A percentile compares a stretch with the other conserved stretches of the same genome.
These are phyloP conservation scores for Atta texana DNA, from an alignment of 1,140 invertebrate genomes.

Conservation along the genomic window DNA sequence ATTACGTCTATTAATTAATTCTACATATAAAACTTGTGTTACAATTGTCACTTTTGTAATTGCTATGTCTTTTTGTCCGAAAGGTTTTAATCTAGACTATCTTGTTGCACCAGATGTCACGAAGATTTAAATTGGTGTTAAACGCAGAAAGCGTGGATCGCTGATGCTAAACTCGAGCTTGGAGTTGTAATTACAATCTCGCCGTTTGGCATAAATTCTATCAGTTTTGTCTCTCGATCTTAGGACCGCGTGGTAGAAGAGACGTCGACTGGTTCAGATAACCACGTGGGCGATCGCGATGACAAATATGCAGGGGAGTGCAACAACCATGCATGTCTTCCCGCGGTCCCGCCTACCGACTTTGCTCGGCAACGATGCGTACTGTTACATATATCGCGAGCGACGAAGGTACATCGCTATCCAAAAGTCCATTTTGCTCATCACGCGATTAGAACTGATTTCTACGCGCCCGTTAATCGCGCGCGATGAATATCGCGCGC, in stretches of 20 bases:
- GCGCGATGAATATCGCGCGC: slow-evolving; percentile 17
- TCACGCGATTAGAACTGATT: background rate
- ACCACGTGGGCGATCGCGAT: slow-evolving; percentile 72
- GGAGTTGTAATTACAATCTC: background rate
- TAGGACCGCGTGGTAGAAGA: background rate
- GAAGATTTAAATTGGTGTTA: background rate
- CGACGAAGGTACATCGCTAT: slow-evolving; percentile 61
- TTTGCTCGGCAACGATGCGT: slow-evolving; percentile 74
- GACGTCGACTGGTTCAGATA: slow-evolving; percentile 27
- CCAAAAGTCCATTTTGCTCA: slow-evolving; percentile 58
- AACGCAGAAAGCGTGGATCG: background rate
- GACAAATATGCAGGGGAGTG: slow-evolving; percentile 74
- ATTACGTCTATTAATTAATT: too few species aligned
- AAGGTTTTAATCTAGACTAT: background rate
- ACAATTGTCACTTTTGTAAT: too few species aligned
- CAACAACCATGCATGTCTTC: slow-evolving; percentile 70
- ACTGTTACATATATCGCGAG: slow-evolving; percentile 65
- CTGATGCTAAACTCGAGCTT: background rate
- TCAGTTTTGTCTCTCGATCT: slow-evolving; percentile 17
- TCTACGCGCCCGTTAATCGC: slow-evolving; percentile 7
- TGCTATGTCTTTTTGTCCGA: too few species aligned
- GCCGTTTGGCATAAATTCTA: background rate
- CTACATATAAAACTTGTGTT: too few species aligned
- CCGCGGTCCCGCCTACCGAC: slow-evolving; percentile 75
- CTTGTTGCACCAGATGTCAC: background rate